Evolutionary conservation across 2,113 vertebrate genomes (phyloP), one percentile per base, ranked within the genome.

Genomic region (Saccopteryx leptura): DNA sequence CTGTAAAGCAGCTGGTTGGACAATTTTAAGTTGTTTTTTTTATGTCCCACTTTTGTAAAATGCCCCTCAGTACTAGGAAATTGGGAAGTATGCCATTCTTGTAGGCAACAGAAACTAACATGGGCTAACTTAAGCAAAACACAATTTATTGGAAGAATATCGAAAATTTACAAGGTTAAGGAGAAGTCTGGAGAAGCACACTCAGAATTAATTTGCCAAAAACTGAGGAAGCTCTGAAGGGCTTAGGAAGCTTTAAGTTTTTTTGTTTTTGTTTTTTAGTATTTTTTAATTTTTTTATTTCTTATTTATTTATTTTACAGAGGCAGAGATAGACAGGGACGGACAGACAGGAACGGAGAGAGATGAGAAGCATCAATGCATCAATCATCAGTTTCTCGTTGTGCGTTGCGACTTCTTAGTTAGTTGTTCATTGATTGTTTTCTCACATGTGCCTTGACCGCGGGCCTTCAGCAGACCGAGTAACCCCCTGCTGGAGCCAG

Each of bases 91-190:
- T 50, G 33, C 39, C 31, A 21, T 89, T 61, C 56, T 91, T 80
- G 12, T 74, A 58, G 46, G 72, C 46, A 84, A 46, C 33, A 84
- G 54, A 95, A 76, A 31, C 46, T 58, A 48, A 21, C 31, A 60
- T 50, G 23, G 60, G 79, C 61, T 80, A 66, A 89, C 48, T 84
- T 71, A 60, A 88, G 52, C 68, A 88, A 91, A 72, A 83, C 56
- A 50, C 39, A 75, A 81, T 74, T 50, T 66, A 58, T 96, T 92
- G 26, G 66, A 75, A 79, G 26, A 81, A 24, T 31, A 63, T 33
- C 3, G 15, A 52, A 12, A 94, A 26, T 82, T 90, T 21, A 65
- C 23, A 63, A 68, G 31, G 61, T 75, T 69, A 69, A 31, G 17
- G 56, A 65, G 21, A 80, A 65, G 33, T 72, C 56, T 88, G 4